These are phyloP conservation scores for Chrysaora quinquecirrha DNA, from an alignment of 30 jellyfish, hydroid and myxozoan species.

Conservation along the genomic window DNA sequence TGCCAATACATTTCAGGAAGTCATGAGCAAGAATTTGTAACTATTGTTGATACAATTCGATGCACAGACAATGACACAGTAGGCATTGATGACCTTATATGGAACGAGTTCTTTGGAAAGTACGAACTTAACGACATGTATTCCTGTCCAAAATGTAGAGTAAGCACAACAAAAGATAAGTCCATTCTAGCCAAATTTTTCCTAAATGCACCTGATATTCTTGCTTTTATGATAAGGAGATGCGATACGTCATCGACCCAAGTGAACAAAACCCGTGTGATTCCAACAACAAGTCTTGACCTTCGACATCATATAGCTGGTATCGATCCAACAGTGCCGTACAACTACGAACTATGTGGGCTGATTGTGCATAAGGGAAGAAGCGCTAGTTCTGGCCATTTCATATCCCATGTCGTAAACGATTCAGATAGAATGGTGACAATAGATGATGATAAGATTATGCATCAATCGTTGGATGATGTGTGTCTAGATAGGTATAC, in stretches of 20 bases:
- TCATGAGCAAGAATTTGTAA: background rate
- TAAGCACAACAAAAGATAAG: background rate
- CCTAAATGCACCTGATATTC: background rate
- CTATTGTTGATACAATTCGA: constrained; percentile 5
- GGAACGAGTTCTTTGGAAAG: constrained; percentile 5
- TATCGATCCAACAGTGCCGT: background rate
- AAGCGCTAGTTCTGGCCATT: background rate
- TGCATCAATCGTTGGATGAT: background rate
- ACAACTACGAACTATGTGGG: background rate
- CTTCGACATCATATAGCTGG: constrained; percentile 13
- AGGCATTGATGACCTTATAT: background rate
- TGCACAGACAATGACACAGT: background rate
- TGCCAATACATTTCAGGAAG: background rate
- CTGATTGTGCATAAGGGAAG: background rate
- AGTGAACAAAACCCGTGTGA: background rate
- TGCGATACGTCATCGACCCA: background rate
- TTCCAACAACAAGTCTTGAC: background rate
- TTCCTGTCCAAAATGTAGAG: background rate
- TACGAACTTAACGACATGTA: constrained; percentile 5
- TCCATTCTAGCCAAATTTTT: background rate
- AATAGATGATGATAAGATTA: background rate
- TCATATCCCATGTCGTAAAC: background rate
- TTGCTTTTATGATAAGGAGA: background rate
- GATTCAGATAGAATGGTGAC: background rate
- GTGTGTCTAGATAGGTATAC: background rate